These are phyloP conservation scores for Gymnocypris eckloni DNA, from an alignment of 2,797 vertebrate genomes.

Conservation along the genomic window DNA sequence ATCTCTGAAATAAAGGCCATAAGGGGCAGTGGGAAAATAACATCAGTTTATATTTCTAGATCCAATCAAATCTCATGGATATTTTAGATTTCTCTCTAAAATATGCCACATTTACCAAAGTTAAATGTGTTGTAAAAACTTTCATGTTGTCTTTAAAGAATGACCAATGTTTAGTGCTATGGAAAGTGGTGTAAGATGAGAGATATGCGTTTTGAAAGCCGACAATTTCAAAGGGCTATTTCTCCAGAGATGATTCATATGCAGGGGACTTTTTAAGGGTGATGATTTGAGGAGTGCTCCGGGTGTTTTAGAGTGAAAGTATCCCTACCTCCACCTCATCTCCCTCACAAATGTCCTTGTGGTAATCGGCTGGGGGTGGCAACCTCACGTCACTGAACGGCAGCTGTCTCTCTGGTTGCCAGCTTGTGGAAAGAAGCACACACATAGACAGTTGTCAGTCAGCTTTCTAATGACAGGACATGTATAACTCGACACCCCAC, in stretches of 20 bases:
- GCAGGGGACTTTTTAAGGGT: not conserved
- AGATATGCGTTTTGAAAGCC: not conserved
- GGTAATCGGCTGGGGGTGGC: constrained; percentile 87
- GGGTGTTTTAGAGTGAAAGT: not conserved
- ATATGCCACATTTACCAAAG: not conserved
- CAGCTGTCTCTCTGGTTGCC: constrained; percentile 92
- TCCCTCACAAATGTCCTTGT: constrained; percentile 90
- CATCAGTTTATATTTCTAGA: not conserved
- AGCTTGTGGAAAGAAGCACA: constrained; percentile 71
- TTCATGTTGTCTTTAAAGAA: not conserved
- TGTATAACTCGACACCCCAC: not conserved
- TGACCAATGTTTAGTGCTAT: not conserved
- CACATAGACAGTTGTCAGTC: not conserved
- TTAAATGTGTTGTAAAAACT: not conserved
- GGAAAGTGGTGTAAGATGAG: not conserved
- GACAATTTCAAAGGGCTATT: constrained; percentile 3
- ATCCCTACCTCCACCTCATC: constrained; percentile 90
- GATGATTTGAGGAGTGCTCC: not conserved
- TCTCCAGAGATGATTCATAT: constrained; percentile 1
- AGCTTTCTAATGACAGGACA: constrained; percentile 2
- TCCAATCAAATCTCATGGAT: not conserved
- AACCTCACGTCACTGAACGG: constrained; percentile 92
- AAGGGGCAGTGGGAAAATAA: not conserved
- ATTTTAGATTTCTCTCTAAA: not conserved
- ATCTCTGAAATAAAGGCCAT: not conserved